phyloP scores from a whole-genome alignment of 2,888 invertebrate genomes.

The Xestia rhomboidea region DNA sequence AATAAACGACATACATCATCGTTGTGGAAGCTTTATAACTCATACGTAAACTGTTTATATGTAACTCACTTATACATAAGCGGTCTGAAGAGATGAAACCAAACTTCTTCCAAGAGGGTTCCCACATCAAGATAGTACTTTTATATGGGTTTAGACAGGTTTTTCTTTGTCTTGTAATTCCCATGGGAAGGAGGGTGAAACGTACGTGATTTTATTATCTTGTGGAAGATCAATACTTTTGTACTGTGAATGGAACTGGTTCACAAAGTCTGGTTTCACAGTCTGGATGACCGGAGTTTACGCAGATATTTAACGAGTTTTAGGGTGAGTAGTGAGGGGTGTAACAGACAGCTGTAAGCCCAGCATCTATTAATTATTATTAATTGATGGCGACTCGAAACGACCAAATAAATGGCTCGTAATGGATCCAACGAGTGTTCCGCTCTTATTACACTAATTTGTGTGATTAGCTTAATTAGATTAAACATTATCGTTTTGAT shows the following conservation, averaged over 20 bases:
- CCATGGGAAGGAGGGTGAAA: slow-evolving; percentile 28
- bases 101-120: slow-evolving; percentile 20
- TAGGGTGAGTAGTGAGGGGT: background rate
- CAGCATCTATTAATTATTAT: slow-evolving; percentile 21
- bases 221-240: slow-evolving; percentile 41
- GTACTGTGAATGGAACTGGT: slow-evolving; percentile 2
- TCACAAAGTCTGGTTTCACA: background rate
- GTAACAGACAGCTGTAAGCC: background rate
- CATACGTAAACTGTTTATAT: slow-evolving; percentile 22
- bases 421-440: slow-evolving; percentile 13
- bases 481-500: slow-evolving; percentile 6
- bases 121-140: slow-evolving; percentile 11
- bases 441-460: slow-evolving; percentile 19
- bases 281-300: background rate
- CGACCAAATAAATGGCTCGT: slow-evolving; percentile 11
- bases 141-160: background rate
- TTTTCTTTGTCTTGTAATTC: slow-evolving; percentile 34
- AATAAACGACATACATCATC: background rate
- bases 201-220: slow-evolving; percentile 27
- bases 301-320: background rate
- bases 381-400: slow-evolving; percentile 25
- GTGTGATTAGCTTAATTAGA: slow-evolving; percentile 17
- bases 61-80: background rate
- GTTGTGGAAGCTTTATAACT: slow-evolving; percentile 4
- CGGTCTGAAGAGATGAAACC: slow-evolving; percentile 20